Conservation (phyloP, 53 echinoderm and acorn worm genomes). For the Paracentrotus lividus region DNA sequence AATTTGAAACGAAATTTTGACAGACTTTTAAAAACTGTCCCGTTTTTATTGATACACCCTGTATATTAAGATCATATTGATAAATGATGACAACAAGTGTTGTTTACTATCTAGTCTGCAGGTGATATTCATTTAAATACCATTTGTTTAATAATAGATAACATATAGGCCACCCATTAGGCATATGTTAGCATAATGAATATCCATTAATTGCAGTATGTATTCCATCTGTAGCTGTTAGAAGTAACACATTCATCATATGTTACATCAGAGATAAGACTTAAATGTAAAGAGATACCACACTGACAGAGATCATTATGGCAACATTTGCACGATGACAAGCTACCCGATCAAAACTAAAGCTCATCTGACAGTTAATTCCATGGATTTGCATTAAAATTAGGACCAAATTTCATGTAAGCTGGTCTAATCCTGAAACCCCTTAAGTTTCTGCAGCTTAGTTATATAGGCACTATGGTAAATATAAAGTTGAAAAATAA, state of each 20-base stretch:
- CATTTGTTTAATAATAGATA: neutral
- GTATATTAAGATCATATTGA: conserved; percentile 7
- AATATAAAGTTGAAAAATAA: neutral
- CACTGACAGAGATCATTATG: neutral
- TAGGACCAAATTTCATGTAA: neutral
- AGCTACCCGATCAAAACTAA: neutral
- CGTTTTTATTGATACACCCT: no score
- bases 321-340: neutral
- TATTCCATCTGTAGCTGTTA: neutral
- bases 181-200: neutral
- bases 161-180: neutral
- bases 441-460: neutral
- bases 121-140: neutral
- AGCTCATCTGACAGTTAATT: neutral
- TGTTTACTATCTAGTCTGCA: conserved; percentile 5
- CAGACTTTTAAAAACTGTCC: no score
- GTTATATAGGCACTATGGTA: neutral
- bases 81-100: conserved; percentile 23
- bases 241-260: neutral
- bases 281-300: neutral
- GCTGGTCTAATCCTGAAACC: conserved; percentile 22
- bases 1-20: no score
- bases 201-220: neutral
- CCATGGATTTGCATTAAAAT: neutral
- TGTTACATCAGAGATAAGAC: neutral